Base-by-base conservation (phyloP, 2,888 invertebrate genomes). In the Tinea pellionella region DNA sequence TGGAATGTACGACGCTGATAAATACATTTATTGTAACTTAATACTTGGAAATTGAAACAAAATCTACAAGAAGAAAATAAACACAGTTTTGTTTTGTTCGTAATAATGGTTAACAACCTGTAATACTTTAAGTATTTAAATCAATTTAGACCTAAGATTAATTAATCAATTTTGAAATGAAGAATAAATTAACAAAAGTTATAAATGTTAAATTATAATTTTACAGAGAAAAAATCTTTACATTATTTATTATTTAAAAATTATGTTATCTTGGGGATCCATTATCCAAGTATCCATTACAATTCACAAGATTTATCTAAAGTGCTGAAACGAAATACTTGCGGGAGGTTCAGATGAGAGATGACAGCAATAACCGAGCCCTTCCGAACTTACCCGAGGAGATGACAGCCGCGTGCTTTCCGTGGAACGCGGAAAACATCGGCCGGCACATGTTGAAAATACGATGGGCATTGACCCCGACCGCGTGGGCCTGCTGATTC, bases 371-470 rank as follows among this genome's bases (percentile, higher is more conserved):
- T 61, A 63, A 57, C 71, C 83, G 84, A 83, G 75, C 74, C 67
- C 67, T 53, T 60, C 71, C 84, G 82, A 79, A 71, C 70, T 66
- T 67, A 68, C 68, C 78, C 82, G 84, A 84, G 78, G 77, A 79
- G 80, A 78, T 78, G 81, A 79, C 80, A 79, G 72, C 74, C 74
- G 67, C 72, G 78, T 32, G 57, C 57, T 57, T 57, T 85, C 83
- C 85, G 70, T 74, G 82, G 86, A 86, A 86, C 86, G 86, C 86
- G 86, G 86, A 86, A 86, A 86, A 83, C 80, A 78, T 75, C 77
- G 75, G 82, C 84, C 78, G 74, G 82, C 84, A 83, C 80, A 84
- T 85, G 86, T 86, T 85, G 85, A 85, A 86, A 86, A 86, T 85
- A 85, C 86, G 75, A 73, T 77, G 85, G 85, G 72, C 85, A 83